These are phyloP conservation scores for Drosophila suzukii DNA, from an alignment of 1,140 invertebrate genomes.

Conservation along the genomic window DNA sequence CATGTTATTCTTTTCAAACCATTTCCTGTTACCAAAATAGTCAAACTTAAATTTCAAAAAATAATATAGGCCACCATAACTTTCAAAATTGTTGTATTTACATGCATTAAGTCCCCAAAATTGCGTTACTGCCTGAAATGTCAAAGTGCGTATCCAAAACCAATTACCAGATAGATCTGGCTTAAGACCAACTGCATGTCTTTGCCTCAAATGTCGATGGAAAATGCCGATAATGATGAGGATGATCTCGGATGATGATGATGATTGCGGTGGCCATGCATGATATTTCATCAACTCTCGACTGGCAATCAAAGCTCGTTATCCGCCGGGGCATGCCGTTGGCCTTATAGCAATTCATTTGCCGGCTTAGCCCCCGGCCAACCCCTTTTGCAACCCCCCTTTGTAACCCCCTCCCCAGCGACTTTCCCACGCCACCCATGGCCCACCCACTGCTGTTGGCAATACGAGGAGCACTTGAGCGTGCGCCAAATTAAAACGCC, in stretches of 20 bases:
- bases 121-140: conserved; percentile 1
- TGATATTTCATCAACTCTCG: conserved; percentile 37
- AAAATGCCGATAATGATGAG: background rate
- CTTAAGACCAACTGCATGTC: conserved; percentile 27
- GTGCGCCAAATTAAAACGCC: conserved; percentile 78
- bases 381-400: background rate
- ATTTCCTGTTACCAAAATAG: no score
- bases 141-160: conserved; percentile 11
- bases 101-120: background rate
- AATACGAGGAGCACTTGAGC: conserved; percentile 66
- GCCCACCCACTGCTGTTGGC: conserved; percentile 30
- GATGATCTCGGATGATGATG: conserved; percentile 8
- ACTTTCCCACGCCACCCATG: conserved; percentile 4
- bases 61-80: no score
- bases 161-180: conserved; percentile 17
- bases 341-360: conserved; percentile 50
- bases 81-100: no score
- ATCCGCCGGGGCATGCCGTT: conserved; percentile 41
- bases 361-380: conserved; percentile 27
- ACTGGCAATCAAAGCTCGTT: conserved; percentile 50
- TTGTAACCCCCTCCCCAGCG: background rate
- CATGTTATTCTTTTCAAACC: no score
- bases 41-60: background rate
- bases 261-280: conserved; percentile 5
- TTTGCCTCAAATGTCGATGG: background rate